phyloP scores from a whole-genome alignment of 2,113 vertebrate species.

The Mellivora capensis region DNA sequence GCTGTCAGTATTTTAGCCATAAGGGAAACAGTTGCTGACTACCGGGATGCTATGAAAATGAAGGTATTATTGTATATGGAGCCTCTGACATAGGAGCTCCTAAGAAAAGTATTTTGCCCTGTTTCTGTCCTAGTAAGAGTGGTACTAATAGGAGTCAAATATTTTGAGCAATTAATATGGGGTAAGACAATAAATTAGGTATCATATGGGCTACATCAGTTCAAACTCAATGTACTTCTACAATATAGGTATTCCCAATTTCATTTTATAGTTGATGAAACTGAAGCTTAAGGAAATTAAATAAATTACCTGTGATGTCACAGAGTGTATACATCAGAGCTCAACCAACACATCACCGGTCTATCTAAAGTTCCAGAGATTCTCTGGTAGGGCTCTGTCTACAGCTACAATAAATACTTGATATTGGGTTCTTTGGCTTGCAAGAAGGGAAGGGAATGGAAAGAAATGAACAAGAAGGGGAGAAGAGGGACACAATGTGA shows the following conservation, averaged over 20 bases:
- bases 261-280: neutral
- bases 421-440: neutral
- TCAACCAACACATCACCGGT: neutral
- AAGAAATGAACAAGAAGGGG: neutral
- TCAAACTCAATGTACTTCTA: neutral
- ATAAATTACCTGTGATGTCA: neutral
- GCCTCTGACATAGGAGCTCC: neutral
- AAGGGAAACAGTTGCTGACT: neutral
- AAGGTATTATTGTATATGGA: neutral
- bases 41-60: neutral
- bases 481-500: neutral
- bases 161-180: neutral
- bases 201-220: too few species aligned
- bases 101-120: neutral
- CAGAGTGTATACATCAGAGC: neutral
- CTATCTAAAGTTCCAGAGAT: neutral
- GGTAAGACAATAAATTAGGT: neutral
- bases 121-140: neutral
- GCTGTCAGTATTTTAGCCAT: neutral
- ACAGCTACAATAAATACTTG: neutral
- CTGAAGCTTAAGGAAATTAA: neutral
- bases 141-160: neutral
- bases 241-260: neutral
- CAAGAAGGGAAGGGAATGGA: neutral
- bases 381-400: neutral